Evolutionary conservation across 2,888 invertebrate species (phyloP), one percentile per base, ranked within the genome.

Genomic region (Phalera bucephala): DNA sequence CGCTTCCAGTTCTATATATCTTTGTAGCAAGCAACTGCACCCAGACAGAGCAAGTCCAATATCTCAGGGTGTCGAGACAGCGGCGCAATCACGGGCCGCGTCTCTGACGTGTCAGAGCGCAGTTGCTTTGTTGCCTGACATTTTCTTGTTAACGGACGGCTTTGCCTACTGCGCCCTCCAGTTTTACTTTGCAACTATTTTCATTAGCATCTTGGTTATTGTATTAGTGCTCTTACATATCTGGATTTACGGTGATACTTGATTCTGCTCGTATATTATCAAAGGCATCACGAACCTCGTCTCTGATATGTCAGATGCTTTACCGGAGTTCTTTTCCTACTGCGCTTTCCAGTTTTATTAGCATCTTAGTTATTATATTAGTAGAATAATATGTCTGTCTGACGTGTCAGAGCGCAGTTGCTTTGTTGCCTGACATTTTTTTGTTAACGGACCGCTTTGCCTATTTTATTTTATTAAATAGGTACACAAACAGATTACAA

Each of bases 381-480:
- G n/a, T n/a, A n/a, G n/a, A n/a, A n/a, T n/a, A n/a, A n/a, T n/a
- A n/a, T n/a, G n/a, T n/a, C n/a, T n/a, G n/a, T 73, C 71, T 53
- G 57, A 70, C 64, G 57, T 73, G 79, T 78, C 81, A 70, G 61
- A 40, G 55, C 41, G 56, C 46, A 67, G 72, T 72, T 72, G 77
- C 77, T 76, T 74, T 77, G 76, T 79, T 72, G 71, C 67, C 54
- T 82, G 86, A 85, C 82, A 64, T 79, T 78, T 80, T 85, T 86
- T 88, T 85, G 82, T 87, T 86, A 83, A 70, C 74, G 62, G 64
- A 3, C 17, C 44, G 45, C 60, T 58, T 43, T 51, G 65, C 53
- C n/a, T n/a, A n/a, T n/a, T n/a, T n/a, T n/a, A n/a, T n/a, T n/a
- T n/a, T n/a, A n/a, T n/a, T n/a, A n/a, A n/a, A n/a, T n/a, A n/a